These are phyloP conservation scores for Apoda limacodes DNA, from an alignment of 2,888 invertebrate genomes.

Conservation along the genomic window DNA sequence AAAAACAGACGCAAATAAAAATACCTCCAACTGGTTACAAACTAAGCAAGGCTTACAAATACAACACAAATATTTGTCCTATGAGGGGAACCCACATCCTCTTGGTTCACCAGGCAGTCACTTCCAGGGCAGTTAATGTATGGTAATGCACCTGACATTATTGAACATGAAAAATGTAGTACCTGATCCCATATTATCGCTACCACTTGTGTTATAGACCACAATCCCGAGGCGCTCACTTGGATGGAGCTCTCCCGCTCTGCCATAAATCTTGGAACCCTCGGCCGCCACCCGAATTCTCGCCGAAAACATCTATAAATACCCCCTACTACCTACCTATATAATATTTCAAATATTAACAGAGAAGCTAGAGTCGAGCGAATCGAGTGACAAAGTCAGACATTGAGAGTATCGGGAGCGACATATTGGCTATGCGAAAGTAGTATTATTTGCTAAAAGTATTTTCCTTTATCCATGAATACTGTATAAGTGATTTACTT, in stretches of 20 bases:
- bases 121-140: constrained; percentile 15
- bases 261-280: constrained; percentile 67
- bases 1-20: too few species aligned
- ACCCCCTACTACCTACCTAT: constrained; percentile 47
- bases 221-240: constrained; percentile 47
- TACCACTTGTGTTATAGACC: constrained; percentile 23
- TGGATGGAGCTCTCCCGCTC: constrained; percentile 66
- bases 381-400: constrained; percentile 39
- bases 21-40: too few species aligned
- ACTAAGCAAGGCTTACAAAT: too few species aligned
- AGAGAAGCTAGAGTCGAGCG: constrained; percentile 35
- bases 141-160: not conserved
- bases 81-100: not conserved
- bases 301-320: constrained; percentile 68
- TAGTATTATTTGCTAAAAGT: too few species aligned
- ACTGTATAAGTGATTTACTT: too few species aligned
- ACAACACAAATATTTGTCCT: not conserved
- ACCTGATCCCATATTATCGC: constrained; percentile 6
- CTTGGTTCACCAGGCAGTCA: constrained; percentile 11
- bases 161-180: too few species aligned
- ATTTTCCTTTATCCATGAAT: too few species aligned
- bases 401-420: too few species aligned
- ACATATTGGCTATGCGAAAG: too few species aligned
- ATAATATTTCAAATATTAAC: constrained; percentile 62
- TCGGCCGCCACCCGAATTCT: constrained; percentile 66